phyloP scores from a whole-genome alignment of 2,113 vertebrate genomes.

The Prochilodus magdalenae region DNA sequence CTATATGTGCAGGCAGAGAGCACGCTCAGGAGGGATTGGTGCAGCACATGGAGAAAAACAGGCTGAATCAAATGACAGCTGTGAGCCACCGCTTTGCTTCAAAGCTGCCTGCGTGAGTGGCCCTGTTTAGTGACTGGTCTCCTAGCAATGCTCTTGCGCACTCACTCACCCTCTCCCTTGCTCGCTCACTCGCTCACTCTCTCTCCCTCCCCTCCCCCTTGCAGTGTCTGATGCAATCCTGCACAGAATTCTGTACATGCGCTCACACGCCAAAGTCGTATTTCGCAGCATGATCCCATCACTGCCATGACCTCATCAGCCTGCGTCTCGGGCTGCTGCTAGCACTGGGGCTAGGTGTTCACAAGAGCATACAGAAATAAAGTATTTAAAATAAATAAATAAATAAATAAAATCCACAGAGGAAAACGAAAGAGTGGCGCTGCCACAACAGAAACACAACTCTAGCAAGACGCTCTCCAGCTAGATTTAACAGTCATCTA shows the following conservation, averaged over 20 bases:
- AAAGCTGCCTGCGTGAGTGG: constrained; percentile 46
- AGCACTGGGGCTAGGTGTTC: background rate
- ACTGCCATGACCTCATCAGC: constrained; percentile 13
- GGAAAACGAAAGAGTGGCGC: too few species aligned
- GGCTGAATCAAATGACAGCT: constrained; percentile 39
- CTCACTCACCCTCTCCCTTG: constrained; percentile 15
- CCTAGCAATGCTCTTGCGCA: constrained; percentile 55
- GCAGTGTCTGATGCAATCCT: constrained; percentile 61
- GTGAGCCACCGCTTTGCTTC: constrained; percentile 27
- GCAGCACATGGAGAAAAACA: constrained; percentile 20
- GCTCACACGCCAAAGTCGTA: constrained; percentile 6
- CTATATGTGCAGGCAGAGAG: too few species aligned
- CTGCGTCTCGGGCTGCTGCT: background rate
- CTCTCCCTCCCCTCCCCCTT: constrained; percentile 24
- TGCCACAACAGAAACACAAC: too few species aligned
- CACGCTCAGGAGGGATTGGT: background rate
- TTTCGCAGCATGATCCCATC: constrained; percentile 17
- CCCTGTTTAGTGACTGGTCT: constrained; percentile 55
- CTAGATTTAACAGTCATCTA: too few species aligned
- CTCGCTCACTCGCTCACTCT: background rate
- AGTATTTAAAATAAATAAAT: background rate
- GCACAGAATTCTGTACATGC: constrained; percentile 54
- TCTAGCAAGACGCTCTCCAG: too few species aligned
- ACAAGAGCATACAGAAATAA: background rate
- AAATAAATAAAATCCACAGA: background rate